phyloP scores from a whole-genome alignment of 2,888 invertebrate genomes.

The Limnephilus auricula region DNA sequence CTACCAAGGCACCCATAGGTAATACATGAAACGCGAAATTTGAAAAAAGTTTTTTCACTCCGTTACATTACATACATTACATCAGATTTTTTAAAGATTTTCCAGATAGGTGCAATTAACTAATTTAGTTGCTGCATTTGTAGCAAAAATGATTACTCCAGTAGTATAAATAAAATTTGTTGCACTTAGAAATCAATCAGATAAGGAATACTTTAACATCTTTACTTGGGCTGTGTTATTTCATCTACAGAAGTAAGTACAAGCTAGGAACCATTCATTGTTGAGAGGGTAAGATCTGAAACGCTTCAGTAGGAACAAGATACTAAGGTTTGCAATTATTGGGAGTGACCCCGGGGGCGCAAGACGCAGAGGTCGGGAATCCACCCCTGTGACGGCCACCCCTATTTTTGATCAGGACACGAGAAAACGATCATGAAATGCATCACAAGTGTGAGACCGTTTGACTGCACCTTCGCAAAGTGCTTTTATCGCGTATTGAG shows the following conservation, averaged over 20 bases:
- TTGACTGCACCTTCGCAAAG: not conserved
- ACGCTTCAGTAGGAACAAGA: slow-evolving; percentile 54
- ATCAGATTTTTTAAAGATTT: no score
- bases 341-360: slow-evolving; percentile 53
- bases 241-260: not conserved
- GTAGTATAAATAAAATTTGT: no score
- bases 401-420: slow-evolving; percentile 36
- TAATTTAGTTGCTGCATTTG: no score
- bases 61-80: no score
- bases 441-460: not conserved
- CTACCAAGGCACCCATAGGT: no score
- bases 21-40: no score
- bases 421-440: slow-evolving; percentile 34
- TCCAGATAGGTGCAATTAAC: no score
- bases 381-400: slow-evolving; percentile 39
- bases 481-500: not conserved
- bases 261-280: not conserved
- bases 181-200: no score
- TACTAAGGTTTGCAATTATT: slow-evolving; percentile 59
- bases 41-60: no score
- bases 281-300: slow-evolving; percentile 29
- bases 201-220: no score
- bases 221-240: not conserved
- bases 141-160: no score
- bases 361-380: slow-evolving; percentile 45